These are phyloP conservation scores for Coremacera marginata DNA, from an alignment of 2,888 invertebrate species.

Conservation along the genomic window DNA sequence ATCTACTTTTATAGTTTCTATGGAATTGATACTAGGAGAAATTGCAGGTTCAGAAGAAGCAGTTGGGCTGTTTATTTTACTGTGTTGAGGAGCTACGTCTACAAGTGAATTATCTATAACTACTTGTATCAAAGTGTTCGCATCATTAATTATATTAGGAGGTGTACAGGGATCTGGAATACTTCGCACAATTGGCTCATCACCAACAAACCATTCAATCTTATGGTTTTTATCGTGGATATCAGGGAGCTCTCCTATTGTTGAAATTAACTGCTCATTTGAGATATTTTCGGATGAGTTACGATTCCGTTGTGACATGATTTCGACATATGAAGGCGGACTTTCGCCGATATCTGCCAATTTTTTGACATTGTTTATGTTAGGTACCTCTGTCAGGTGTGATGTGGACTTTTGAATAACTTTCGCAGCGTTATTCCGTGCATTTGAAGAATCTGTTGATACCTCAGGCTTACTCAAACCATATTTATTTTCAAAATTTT, in stretches of 20 bases:
- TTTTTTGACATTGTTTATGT: no score
- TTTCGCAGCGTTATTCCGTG: background rate
- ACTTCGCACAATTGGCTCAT: constrained; percentile 47
- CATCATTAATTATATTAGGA: background rate
- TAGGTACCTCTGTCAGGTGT: background rate
- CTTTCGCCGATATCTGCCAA: no score
- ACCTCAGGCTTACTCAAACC: no score
- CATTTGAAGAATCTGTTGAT: background rate
- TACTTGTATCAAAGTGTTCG: constrained; percentile 1
- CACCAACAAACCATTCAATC: constrained; percentile 51
- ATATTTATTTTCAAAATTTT: no score
- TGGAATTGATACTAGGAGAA: constrained; percentile 24
- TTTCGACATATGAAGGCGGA: no score
- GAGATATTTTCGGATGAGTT: no score
- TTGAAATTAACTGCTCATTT: no score
- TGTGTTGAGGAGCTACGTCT: constrained; percentile 33
- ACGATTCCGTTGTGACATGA: no score
- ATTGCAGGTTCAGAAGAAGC: constrained; percentile 23
- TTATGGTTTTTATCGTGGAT: constrained; percentile 6
- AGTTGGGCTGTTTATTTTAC: constrained; percentile 33
- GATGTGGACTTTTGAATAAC: background rate
- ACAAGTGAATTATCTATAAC: constrained; percentile 18
- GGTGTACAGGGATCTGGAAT: background rate
- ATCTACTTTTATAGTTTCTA: constrained; percentile 46
- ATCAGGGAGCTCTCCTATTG: background rate